phyloP scores from a whole-genome alignment of 2,888 invertebrate genomes.

The Meteorus cinctellus region DNA sequence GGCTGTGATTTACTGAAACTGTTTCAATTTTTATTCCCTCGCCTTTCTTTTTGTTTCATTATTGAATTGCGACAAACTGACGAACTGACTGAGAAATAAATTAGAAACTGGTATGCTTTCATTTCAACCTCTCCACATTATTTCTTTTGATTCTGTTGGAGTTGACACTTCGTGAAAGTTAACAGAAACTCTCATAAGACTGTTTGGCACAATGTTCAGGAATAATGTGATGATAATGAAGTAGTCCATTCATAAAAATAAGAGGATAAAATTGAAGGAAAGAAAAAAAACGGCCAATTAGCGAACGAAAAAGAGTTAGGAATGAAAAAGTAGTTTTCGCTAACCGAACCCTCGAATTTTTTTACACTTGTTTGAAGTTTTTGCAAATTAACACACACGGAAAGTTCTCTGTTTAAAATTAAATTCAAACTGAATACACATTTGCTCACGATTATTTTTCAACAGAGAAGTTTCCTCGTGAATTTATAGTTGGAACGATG shows the following conservation, averaged over 20 bases:
- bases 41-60: background rate
- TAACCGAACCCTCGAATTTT: constrained; percentile 66
- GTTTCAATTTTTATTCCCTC: background rate
- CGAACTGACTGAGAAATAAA: background rate
- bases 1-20: background rate
- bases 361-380: constrained; percentile 47
- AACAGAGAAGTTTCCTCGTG: constrained; percentile 34
- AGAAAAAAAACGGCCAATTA: constrained; percentile 46
- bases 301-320: constrained; percentile 47
- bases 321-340: constrained; percentile 56
- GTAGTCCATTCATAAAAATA: constrained; percentile 33
- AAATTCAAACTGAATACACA: constrained; percentile 13
- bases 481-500: constrained; percentile 1
- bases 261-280: constrained; percentile 39
- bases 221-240: constrained; percentile 71
- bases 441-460: constrained; percentile 37
- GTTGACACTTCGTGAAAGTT: background rate
- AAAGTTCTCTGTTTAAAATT: constrained; percentile 29
- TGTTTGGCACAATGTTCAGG: constrained; percentile 66
- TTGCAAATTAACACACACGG: constrained; percentile 35
- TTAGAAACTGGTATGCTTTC: background rate
- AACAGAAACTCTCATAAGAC: constrained; percentile 59
- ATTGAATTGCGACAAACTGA: background rate
- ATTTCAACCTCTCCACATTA: background rate
- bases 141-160: background rate